Evolutionary conservation across 1,140 invertebrate species (phyloP), one percentile per base, ranked within the genome.

Genomic region (Zaprionus capensis): DNA sequence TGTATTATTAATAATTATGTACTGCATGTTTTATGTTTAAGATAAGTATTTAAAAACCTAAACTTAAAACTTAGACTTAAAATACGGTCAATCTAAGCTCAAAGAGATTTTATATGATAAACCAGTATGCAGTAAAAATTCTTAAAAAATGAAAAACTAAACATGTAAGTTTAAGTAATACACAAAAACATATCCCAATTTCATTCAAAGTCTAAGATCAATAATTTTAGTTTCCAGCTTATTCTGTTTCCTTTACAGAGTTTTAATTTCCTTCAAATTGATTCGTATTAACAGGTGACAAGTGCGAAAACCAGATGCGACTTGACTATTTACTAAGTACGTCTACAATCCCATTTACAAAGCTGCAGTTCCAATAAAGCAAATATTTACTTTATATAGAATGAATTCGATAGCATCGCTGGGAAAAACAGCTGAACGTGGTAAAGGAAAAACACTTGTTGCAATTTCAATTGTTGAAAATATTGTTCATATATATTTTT

Each of bases 401-500:
- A n/a, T 34, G 34, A 55, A 66, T 56, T 41, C 4, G 15, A 66
- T 65, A 7, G 2, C 14, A 7, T 4, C 4, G 41, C 38, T 14
- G 14, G 24, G 22, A 44, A 51, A 51, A 34, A n/a, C 44, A 58
- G 24, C 24, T 58, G 31, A 38, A 44, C 11, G 22, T 17, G 24
- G 24, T 41, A 11, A 2, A 31, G 26, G 38, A 34, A 71, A 76
- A 71, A 63, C 38, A 64, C 12, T 68, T 55, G 17, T 41, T 17
- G 14, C 2, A 51, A 51, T 65, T 74, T 68, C 34, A 17, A 36
- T 17, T 24, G 38, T 36, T 20, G 31, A 4, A 34, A 71, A 56
- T 65, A 17, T 24, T 49, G 57, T 79, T 56, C 56, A 79, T 58
- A 67, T 82, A 72, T 31, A 26, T 70, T 82, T 71, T 86, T 81